These are phyloP conservation scores for Ceratina japonica DNA, from an alignment of 1,140 invertebrate species.

Conservation along the genomic window DNA sequence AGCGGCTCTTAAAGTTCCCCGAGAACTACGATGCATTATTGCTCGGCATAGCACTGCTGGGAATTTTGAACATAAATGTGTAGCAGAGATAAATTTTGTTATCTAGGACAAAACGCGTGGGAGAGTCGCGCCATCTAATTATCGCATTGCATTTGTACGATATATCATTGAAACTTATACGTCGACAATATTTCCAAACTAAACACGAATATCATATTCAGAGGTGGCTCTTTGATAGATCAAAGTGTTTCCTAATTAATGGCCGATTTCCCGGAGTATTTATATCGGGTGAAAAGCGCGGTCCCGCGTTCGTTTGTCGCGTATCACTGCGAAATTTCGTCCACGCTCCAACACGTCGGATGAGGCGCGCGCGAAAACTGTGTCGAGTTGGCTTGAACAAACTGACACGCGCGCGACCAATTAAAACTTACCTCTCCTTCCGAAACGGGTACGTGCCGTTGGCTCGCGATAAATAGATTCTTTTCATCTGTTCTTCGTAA, in stretches of 20 bases:
- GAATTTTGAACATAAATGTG: not conserved
- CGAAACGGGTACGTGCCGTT: not conserved
- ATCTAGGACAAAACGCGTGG: too few species aligned
- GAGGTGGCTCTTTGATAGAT: not conserved
- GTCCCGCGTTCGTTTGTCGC: not conserved
- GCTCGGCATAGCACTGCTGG: not conserved
- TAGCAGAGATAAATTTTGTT: not conserved
- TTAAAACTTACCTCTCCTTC: slow-evolving; percentile 32
- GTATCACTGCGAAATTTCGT: slow-evolving; percentile 8
- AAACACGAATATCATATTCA: not conserved
- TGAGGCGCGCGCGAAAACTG: not conserved
- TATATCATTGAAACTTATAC: not conserved
- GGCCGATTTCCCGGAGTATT: not conserved
- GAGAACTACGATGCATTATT: not conserved
- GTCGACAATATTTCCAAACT: not conserved
- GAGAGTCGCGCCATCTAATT: too few species aligned
- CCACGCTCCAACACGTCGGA: not conserved
- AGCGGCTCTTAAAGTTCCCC: not conserved
- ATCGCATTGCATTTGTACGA: too few species aligned
- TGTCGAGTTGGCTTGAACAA: slow-evolving; percentile 13
- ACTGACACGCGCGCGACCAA: slow-evolving; percentile 7
- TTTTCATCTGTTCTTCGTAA: not conserved
- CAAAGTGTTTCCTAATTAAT: slow-evolving; percentile 18
- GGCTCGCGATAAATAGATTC: slow-evolving; percentile 9
- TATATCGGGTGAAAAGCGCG: not conserved